Evolutionary conservation across 2,797 vertebrate species (phyloP).

Genomic region (Lacerta viridis): DNA sequence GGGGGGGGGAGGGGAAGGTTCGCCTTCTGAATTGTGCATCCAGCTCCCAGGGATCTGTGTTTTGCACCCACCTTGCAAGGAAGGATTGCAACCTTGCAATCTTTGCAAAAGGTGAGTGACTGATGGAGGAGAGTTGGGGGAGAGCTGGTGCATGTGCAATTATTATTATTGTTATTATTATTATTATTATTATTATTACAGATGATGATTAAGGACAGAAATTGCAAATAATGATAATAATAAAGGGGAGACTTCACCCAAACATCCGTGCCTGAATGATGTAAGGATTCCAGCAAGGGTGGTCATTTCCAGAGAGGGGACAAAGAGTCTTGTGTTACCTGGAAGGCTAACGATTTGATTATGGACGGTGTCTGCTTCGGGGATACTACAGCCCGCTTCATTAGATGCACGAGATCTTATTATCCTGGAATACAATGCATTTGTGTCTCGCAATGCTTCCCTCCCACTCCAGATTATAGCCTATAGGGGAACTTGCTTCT

Average conservation of each 20-base stretch:
- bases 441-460: background rate
- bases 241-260: background rate
- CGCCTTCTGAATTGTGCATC: background rate
- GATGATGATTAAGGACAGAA: background rate
- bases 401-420: background rate
- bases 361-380: background rate
- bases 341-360: too few relatives aligned
- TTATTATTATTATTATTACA: too few relatives aligned
- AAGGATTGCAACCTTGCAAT: background rate
- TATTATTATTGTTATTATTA: too few relatives aligned
- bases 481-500: too few relatives aligned
- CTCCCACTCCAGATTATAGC: background rate
- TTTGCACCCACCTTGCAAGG: background rate
- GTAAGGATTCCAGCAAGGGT: too few relatives aligned
- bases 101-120: background rate
- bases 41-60: background rate
- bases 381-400: background rate
- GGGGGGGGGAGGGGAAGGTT: background rate
- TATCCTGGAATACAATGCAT: background rate
- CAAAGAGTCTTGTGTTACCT: too few relatives aligned
- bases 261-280: too few relatives aligned
- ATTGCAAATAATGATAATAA: background rate
- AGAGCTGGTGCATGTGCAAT: background rate
- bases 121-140: background rate
- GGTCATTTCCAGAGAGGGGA: too few relatives aligned